Percentiles rank a stretch among this genome's conserved stretches.
phyloP scores from a whole-genome alignment of 2,888 invertebrate genomes.

The Blastobasis adustella region DNA sequence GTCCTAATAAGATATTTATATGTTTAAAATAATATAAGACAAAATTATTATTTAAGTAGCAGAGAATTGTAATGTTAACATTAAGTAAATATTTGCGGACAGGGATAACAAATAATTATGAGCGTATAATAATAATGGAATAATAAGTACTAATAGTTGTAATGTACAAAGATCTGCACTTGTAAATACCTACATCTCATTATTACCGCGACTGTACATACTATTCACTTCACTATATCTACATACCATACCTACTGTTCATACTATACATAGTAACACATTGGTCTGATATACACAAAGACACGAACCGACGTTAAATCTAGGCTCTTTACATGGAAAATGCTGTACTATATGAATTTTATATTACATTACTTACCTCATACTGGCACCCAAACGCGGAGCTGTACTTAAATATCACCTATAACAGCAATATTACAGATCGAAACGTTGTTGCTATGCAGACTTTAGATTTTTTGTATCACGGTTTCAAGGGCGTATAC shows the following conservation, averaged over 20 bases:
- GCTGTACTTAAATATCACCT: conserved; percentile 32
- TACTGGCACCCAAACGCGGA: conserved; percentile 42
- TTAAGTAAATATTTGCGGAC: no score
- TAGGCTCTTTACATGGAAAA: background rate
- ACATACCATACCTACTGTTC: background rate
- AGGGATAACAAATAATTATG: no score
- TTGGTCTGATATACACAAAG: conserved; percentile 24
- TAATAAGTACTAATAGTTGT: no score
- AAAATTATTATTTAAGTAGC: no score
- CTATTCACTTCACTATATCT: background rate
- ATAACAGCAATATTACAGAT: conserved; percentile 45
- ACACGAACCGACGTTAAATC: conserved; percentile 5
- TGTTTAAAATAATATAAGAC: no score
- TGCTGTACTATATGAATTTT: background rate
- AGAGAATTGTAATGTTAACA: no score
- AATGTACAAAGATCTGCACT: background rate
- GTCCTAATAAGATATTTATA: no score
- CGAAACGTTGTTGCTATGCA: conserved; percentile 69
- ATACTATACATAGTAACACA: conserved; percentile 13
- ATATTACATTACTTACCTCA: conserved; percentile 41
- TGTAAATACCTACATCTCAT: no score
- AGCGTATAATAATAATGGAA: no score
- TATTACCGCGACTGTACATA: background rate
- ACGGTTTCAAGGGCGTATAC: conserved; percentile 66
- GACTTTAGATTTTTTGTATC: conserved; percentile 60